These are phyloP conservation scores for Microhierax caerulescens DNA, from an alignment of 2,797 vertebrate species.

Conservation along the genomic window DNA sequence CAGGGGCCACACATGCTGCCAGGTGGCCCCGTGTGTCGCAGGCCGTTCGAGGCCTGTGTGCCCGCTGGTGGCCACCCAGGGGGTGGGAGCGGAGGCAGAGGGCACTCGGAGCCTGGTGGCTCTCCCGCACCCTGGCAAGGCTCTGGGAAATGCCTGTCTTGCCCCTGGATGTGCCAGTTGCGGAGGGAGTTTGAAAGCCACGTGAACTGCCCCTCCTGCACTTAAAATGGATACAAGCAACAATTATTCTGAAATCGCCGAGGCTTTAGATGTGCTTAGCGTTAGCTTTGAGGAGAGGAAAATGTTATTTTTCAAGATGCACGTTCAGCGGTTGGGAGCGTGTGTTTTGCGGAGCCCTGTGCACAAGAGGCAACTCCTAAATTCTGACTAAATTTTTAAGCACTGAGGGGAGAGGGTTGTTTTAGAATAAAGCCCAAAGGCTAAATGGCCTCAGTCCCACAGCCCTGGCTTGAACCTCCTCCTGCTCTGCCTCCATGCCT, in stretches of 20 bases:
- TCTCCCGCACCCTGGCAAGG: neutral
- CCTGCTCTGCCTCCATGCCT: accelerated
- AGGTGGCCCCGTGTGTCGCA: neutral
- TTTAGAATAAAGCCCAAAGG: neutral
- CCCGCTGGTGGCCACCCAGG: neutral
- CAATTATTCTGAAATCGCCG: neutral
- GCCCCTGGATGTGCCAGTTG: accelerated
- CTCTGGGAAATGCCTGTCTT: neutral
- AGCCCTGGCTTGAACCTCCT: neutral
- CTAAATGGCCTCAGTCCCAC: neutral
- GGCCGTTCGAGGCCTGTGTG: neutral
- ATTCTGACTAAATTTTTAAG: neutral
- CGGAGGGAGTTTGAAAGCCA: neutral
- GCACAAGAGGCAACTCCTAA: neutral
- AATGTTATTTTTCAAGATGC: accelerated
- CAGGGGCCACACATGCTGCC: neutral
- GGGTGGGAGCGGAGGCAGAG: neutral
- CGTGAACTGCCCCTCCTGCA: accelerated
- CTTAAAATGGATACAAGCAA: neutral
- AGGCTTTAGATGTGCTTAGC: neutral
- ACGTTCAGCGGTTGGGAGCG: accelerated
- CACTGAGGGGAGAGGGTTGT: accelerated
- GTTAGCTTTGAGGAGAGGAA: neutral
- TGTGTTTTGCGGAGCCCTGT: accelerated
- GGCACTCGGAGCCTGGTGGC: neutral